These are phyloP conservation scores for Cyprinodon brontotheroides DNA, from an alignment of 2,113 vertebrate species.

Conservation along the genomic window DNA sequence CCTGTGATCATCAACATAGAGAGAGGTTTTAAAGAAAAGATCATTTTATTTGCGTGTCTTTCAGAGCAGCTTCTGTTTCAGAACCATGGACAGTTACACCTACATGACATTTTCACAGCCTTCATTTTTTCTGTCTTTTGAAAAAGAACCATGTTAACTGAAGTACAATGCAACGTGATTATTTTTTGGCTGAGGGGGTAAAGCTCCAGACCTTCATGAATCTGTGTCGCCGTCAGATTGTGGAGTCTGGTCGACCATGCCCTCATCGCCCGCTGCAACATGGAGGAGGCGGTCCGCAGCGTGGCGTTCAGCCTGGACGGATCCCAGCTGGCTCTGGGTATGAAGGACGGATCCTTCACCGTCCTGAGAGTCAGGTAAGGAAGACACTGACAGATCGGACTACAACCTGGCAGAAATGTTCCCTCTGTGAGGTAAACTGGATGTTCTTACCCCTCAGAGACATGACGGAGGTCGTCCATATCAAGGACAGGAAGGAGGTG, in stretches of 20 bases:
- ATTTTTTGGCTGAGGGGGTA: background rate
- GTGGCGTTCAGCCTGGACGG: slow-evolving; percentile 93
- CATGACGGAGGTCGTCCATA: slow-evolving; percentile 98
- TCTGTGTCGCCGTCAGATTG: slow-evolving; percentile 74
- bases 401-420: fast-evolving
- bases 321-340: slow-evolving; percentile 91
- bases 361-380: slow-evolving; percentile 90
- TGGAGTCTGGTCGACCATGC: slow-evolving; percentile 95
- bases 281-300: slow-evolving; percentile 93
- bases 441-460: slow-evolving; percentile 79
- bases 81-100: too few relatives aligned
- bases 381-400: too few relatives aligned
- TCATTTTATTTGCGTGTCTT: too few relatives aligned
- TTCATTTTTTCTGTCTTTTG: too few relatives aligned
- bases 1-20: too few relatives aligned
- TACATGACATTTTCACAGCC: too few relatives aligned
- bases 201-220: too few relatives aligned
- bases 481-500: slow-evolving; percentile 96
- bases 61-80: too few relatives aligned
- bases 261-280: slow-evolving; percentile 93
- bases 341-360: slow-evolving; percentile 97
- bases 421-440: background rate
- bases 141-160: too few relatives aligned
- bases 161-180: too few relatives aligned
- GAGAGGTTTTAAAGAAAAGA: too few relatives aligned